Conservation (phyloP, 2,888 invertebrate species). For the Lycophotia porphyrea region DNA sequence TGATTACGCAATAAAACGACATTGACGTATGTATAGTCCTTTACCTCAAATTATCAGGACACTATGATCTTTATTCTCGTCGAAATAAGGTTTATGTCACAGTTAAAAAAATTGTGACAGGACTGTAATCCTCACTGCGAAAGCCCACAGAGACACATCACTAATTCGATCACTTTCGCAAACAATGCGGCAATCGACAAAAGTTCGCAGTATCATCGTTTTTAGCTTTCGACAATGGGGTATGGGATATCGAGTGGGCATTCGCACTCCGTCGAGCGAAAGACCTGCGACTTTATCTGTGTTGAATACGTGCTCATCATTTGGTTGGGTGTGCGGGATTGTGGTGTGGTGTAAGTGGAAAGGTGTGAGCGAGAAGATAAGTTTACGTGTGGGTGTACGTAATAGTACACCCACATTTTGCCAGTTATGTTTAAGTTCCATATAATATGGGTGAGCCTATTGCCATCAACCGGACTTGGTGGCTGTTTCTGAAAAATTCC, state of each 20-base stretch:
- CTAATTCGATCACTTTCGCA: slow-evolving; percentile 77
- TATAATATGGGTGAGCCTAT: too few relatives aligned
- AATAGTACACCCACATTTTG: too few relatives aligned
- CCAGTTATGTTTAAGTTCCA: too few relatives aligned
- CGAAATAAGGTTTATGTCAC: not conserved
- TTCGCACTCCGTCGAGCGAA: slow-evolving; percentile 84
- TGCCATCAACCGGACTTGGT: too few relatives aligned
- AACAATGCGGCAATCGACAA: slow-evolving; percentile 50
- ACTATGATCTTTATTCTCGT: not conserved
- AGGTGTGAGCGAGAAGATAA: slow-evolving; percentile 21
- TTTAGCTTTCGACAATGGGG: slow-evolving; percentile 58
- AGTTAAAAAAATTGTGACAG: not conserved
- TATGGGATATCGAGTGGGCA: slow-evolving; percentile 71
- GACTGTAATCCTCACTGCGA: slow-evolving; percentile 48
- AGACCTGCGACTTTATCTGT: slow-evolving; percentile 82
- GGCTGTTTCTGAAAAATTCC: too few relatives aligned
- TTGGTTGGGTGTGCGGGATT: slow-evolving; percentile 73
- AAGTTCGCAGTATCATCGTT: slow-evolving; percentile 62
- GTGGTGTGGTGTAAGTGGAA: slow-evolving; percentile 62
- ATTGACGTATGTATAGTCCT: slow-evolving; percentile 24
- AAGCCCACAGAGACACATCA: slow-evolving; percentile 58
- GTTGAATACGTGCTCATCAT: slow-evolving; percentile 83
- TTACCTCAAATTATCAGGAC: too few relatives aligned
- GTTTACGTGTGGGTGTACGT: not conserved
- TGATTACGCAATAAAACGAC: slow-evolving; percentile 36